These are phyloP conservation scores for Holacanthus passer DNA, from an alignment of 2,113 vertebrate species.

Conservation along the genomic window DNA sequence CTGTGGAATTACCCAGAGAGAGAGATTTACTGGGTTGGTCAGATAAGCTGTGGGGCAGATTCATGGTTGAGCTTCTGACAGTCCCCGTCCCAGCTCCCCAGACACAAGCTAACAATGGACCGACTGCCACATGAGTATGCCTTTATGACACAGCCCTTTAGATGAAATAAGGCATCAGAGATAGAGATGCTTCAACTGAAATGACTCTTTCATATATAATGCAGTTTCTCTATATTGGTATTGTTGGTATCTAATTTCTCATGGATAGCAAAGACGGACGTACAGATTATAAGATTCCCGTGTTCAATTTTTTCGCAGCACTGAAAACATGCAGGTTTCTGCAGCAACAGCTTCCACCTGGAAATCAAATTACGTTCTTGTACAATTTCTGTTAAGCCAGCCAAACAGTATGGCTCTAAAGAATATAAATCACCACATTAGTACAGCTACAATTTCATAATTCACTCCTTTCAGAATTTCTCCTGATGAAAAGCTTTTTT, in stretches of 20 bases:
- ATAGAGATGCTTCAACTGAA: not conserved
- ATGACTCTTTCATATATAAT: slow-evolving; percentile 20
- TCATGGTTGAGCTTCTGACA: slow-evolving; percentile 53
- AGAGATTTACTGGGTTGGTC: slow-evolving; percentile 68
- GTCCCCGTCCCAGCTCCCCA: slow-evolving; percentile 31
- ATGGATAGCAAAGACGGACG: not conserved
- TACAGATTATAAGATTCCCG: slow-evolving; percentile 4
- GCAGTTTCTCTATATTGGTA: not conserved
- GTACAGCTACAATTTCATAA: slow-evolving; percentile 32
- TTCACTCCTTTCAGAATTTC: slow-evolving; percentile 26
- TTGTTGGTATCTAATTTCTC: slow-evolving; percentile 15
- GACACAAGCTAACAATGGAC: slow-evolving; percentile 44
- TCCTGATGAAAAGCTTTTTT: slow-evolving; percentile 23
- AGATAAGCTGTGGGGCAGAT: slow-evolving; percentile 66
- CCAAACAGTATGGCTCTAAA: slow-evolving; percentile 3
- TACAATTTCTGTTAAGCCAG: slow-evolving; percentile 13
- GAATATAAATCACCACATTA: slow-evolving; percentile 48
- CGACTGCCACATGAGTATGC: not conserved
- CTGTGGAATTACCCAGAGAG: slow-evolving; percentile 51
- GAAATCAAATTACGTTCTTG: slow-evolving; percentile 30
- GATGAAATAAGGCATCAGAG: slow-evolving; percentile 18
- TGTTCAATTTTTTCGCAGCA: slow-evolving; percentile 27
- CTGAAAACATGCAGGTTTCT: slow-evolving; percentile 26
- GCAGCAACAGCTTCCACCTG: slow-evolving; percentile 27
- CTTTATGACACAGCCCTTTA: slow-evolving; percentile 12